Percentiles rank a stretch among this genome's conserved stretches.
Evolutionary conservation across 2,797 vertebrate species (phyloP).

Genomic region (Acanthurus leucopareius): DNA sequence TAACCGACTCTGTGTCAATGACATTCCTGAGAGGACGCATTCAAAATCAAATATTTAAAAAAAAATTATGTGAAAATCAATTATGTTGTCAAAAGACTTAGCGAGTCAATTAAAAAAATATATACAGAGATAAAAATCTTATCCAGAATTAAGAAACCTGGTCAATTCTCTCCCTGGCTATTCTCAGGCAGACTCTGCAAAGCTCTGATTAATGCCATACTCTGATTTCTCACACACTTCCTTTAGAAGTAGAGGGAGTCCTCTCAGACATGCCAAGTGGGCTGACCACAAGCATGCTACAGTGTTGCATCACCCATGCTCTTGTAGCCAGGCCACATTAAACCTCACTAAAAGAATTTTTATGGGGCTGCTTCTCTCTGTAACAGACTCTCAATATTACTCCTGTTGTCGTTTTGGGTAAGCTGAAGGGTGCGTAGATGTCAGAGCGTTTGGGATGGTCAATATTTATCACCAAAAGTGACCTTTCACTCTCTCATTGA

Average conservation of each 20-base stretch:
- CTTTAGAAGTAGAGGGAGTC: slow-evolving; percentile 18
- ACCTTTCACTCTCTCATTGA: background rate
- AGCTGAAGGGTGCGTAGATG: background rate
- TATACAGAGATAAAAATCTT: background rate
- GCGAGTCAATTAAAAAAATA: background rate
- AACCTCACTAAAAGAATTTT: slow-evolving; percentile 16
- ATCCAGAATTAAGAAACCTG: background rate
- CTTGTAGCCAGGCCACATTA: slow-evolving; percentile 42
- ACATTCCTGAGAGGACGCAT: slow-evolving; percentile 44
- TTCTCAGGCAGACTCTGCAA: background rate
- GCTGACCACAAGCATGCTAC: slow-evolving; percentile 31
- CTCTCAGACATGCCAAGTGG: slow-evolving; percentile 41
- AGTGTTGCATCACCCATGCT: slow-evolving; percentile 45
- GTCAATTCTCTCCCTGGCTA: slow-evolving; percentile 5
- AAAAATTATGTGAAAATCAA: background rate
- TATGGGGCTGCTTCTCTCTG: background rate
- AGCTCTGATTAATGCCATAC: slow-evolving; percentile 20
- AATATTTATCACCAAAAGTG: slow-evolving; percentile 11
- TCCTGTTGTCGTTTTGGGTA: background rate
- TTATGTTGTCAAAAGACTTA: background rate
- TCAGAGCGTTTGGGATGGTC: background rate
- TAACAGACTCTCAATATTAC: background rate
- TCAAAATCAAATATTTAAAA: slow-evolving; percentile 10
- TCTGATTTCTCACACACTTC: slow-evolving; percentile 17
- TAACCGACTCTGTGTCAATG: slow-evolving; percentile 64